Percentiles rank a stretch among this genome's conserved stretches.
These are phyloP conservation scores for Notarius lentiginosus DNA, from an alignment of 2,113 vertebrate species.

Conservation along the genomic window DNA sequence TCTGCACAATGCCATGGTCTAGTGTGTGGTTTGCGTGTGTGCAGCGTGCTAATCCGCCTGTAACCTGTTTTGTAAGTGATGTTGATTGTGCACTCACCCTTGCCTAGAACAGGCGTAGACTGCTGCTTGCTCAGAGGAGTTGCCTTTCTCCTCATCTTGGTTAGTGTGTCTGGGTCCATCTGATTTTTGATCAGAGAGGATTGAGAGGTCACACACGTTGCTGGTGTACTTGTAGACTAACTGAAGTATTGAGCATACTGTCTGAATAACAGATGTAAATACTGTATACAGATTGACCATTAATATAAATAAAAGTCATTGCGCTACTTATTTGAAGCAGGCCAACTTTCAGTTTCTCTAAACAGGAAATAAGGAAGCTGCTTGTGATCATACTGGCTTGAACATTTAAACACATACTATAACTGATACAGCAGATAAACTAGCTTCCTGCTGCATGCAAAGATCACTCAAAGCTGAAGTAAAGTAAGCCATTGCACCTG, in stretches of 20 bases:
- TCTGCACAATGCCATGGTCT: not conserved
- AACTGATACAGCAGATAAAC: not conserved
- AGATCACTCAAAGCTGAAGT: not conserved
- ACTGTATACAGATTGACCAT: not conserved
- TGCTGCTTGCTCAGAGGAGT: conserved; percentile 64
- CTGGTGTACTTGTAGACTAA: not conserved
- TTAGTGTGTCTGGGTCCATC: conserved; percentile 7
- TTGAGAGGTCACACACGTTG: not conserved
- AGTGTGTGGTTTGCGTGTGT: not conserved
- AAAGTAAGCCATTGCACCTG: not conserved
- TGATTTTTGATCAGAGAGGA: not conserved
- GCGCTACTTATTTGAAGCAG: not conserved
- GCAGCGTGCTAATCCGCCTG: not conserved
- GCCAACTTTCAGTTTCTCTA: not conserved
- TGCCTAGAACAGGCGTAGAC: conserved; percentile 61
- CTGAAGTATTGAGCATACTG: not conserved
- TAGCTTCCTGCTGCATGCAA: not conserved
- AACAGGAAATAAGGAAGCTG: conserved; percentile 27
- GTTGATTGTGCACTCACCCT: conserved; percentile 58
- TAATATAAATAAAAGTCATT: not conserved
- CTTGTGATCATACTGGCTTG: not conserved
- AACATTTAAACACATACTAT: not conserved
- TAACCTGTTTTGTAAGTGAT: not conserved
- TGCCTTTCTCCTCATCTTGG: conserved; percentile 59
- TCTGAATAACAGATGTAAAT: not conserved